Conservation (phyloP, 2,888 invertebrate species). For the Cheilosia urbana region DNA sequence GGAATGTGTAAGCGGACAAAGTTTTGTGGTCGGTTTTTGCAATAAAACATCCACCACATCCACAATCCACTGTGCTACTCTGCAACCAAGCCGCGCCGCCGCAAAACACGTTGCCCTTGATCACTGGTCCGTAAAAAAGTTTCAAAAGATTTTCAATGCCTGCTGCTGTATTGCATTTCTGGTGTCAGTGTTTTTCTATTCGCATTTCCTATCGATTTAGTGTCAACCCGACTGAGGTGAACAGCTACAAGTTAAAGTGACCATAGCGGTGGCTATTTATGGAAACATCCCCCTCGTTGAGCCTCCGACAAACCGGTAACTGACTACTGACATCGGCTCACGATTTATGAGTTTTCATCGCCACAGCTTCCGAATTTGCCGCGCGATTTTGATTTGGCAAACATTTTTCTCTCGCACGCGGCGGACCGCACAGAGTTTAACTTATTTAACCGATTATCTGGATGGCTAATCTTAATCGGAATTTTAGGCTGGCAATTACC, state of each 20-base stretch:
- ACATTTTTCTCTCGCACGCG: not conserved
- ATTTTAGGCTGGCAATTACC: constrained; percentile 69
- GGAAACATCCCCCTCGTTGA: constrained; percentile 55
- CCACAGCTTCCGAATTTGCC: constrained; percentile 49
- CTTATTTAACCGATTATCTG: constrained; percentile 54
- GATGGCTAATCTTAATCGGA: constrained; percentile 70
- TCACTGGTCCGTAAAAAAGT: constrained; percentile 83
- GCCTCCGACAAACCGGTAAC: constrained; percentile 43
- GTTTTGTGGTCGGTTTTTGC: constrained; percentile 59
- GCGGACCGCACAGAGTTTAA: constrained; percentile 12
- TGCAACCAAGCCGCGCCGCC: constrained; percentile 1
- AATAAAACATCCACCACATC: constrained; percentile 35
- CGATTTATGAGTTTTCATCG: constrained; percentile 37
- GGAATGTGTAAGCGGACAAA: constrained; percentile 62
- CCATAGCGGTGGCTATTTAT: constrained; percentile 44
- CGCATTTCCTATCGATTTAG: constrained; percentile 70
- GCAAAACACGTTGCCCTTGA: constrained; percentile 83
- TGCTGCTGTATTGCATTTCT: constrained; percentile 40
- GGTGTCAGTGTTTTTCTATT: constrained; percentile 59
- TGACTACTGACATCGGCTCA: constrained; percentile 44
- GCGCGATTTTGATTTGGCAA: constrained; percentile 52
- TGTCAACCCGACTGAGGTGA: constrained; percentile 62
- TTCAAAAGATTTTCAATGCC: constrained; percentile 70
- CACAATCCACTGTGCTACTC: too few relatives aligned
- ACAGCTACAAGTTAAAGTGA: constrained; percentile 29